Conservation (phyloP, 2,888 invertebrate genomes). For the Electrophaes corylata region DNA sequence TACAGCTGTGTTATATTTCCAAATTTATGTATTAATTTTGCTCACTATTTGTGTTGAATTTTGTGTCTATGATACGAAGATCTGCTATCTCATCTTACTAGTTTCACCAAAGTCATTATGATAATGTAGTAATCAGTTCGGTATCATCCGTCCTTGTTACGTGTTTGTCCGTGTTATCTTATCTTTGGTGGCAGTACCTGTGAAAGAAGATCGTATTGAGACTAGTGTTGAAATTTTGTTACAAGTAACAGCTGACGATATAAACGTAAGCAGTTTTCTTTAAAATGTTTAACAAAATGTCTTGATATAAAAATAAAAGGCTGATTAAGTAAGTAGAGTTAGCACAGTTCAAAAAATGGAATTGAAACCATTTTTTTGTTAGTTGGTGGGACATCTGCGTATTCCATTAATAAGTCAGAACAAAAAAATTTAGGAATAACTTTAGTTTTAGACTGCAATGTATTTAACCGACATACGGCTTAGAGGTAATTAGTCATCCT, state of each 20-base stretch:
- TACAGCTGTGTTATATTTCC: constrained; percentile 8
- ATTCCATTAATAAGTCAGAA: no score
- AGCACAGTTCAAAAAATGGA: no score
- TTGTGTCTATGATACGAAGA: constrained; percentile 20
- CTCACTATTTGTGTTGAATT: not conserved
- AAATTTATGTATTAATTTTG: not conserved
- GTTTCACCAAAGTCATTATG: constrained; percentile 27
- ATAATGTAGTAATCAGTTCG: constrained; percentile 35
- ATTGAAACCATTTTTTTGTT: no score
- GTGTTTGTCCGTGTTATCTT: constrained; percentile 34
- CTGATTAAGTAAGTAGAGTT: not conserved
- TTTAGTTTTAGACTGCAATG: no score
- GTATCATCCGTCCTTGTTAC: constrained; percentile 32
- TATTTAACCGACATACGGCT: no score
- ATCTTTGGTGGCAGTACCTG: constrained; percentile 37
- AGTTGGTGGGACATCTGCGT: no score
- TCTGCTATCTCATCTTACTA: constrained; percentile 34
- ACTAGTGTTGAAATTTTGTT: not conserved
- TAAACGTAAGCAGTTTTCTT: no score
- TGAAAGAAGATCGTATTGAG: constrained; percentile 27
- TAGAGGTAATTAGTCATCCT: no score
- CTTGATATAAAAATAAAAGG: no score
- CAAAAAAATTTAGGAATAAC: no score
- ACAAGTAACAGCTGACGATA: no score
- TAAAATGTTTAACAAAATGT: no score